phyloP scores from a whole-genome alignment of 2,113 vertebrate species.

The Cyprinodon tularosa region DNA sequence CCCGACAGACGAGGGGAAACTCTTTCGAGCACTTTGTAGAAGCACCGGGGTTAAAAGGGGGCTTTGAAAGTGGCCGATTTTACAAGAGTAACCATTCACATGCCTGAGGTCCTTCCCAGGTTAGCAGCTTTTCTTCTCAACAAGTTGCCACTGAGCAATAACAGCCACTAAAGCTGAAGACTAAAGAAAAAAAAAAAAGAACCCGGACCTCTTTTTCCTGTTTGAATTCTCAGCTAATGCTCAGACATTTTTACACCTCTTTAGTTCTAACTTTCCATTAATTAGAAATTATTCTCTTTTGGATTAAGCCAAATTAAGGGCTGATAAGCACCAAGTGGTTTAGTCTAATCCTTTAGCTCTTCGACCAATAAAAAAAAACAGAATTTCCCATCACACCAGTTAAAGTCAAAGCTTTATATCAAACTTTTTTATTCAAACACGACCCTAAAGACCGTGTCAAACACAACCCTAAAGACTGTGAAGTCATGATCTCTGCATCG shows the following conservation, averaged over 20 bases:
- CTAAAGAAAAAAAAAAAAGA: background rate
- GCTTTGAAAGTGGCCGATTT: background rate
- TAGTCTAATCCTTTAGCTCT: slow-evolving; percentile 8
- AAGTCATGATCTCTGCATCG: background rate
- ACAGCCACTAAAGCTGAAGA: background rate
- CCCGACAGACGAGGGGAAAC: background rate
- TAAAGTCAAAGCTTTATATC: background rate
- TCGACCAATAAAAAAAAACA: background rate
- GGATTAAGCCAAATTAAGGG: background rate
- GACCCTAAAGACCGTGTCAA: background rate
- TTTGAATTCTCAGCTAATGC: background rate
- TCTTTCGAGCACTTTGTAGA: slow-evolving; percentile 2
- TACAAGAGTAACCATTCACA: background rate
- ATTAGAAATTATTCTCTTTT: background rate
- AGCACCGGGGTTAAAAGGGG: slow-evolving; percentile 3
- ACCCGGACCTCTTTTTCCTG: background rate
- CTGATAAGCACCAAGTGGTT: background rate
- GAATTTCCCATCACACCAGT: background rate
- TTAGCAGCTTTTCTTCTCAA: background rate
- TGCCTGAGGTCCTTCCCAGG: background rate
- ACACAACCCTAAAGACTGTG: background rate
- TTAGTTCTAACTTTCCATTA: background rate
- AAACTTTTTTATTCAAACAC: background rate
- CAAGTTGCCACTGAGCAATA: background rate
- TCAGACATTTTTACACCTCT: slow-evolving; percentile 1